phyloP scores from a whole-genome alignment of 2,888 invertebrate species.

The Xanthorhoe designata region DNA sequence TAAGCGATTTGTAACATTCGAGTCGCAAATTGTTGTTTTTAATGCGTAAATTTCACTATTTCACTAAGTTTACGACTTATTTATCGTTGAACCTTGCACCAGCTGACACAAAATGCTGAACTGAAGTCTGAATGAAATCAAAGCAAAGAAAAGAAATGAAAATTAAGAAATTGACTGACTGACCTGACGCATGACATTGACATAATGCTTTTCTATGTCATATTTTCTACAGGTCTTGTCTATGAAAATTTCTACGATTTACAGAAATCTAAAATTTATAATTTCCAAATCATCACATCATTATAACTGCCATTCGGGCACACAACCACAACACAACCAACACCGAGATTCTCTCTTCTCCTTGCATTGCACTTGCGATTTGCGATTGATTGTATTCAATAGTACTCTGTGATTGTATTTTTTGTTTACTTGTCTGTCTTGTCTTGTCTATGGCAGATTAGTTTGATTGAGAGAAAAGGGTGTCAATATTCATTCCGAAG shows the following conservation, averaged over 20 bases:
- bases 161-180: no score
- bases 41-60: neutral
- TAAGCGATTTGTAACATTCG: conserved; percentile 47
- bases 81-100: conserved; percentile 22
- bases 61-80: neutral
- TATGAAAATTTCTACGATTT: neutral
- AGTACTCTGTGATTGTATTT: neutral
- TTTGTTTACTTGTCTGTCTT: conserved; percentile 8
- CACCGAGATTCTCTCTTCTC: neutral
- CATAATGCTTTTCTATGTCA: no score
- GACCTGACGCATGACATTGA: no score
- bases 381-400: no score
- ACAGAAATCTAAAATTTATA: no score
- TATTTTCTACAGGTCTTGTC: neutral
- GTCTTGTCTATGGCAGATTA: conserved; percentile 19
- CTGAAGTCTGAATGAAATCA: no score
- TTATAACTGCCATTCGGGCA: no score
- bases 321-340: neutral
- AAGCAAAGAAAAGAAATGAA: no score
- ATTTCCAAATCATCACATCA: no score
- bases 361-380: neutral
- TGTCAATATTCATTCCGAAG: conserved; percentile 62
- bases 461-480: conserved; percentile 22
- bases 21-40: conserved; percentile 16
- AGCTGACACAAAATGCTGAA: neutral